Percentiles rank a stretch among this genome's conserved stretches.
Conservation (phyloP, 2,113 vertebrate species). For the Sturnira hondurensis region DNA sequence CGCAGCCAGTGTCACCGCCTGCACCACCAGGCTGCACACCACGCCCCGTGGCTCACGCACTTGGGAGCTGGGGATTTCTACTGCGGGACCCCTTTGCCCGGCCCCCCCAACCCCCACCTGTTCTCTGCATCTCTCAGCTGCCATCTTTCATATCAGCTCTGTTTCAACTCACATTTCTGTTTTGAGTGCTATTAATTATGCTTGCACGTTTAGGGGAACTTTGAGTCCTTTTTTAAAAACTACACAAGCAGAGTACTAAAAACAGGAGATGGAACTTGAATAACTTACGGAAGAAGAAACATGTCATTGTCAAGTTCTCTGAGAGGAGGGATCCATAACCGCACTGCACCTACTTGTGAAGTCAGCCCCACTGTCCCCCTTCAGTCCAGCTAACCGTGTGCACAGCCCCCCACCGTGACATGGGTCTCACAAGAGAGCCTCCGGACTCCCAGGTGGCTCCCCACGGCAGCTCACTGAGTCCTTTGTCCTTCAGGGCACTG, state of each 20-base stretch:
- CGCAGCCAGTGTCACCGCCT: not conserved
- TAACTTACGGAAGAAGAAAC: not conserved
- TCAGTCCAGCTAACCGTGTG: not conserved
- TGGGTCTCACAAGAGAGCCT: rapidly evolving
- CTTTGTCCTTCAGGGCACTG: not conserved
- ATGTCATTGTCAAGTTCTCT: not conserved
- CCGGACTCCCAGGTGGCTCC: not conserved
- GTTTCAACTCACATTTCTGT: not conserved
- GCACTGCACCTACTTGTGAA: not conserved
- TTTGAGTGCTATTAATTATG: not conserved
- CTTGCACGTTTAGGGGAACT: not conserved
- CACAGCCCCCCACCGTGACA: not conserved
- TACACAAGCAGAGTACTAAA: not conserved
- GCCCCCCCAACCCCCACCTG: not conserved
- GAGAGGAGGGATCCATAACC: not conserved
- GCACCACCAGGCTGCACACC: not conserved
- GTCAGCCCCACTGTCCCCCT: not conserved
- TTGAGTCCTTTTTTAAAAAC: slow-evolving; percentile 3
- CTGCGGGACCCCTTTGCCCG: not conserved
- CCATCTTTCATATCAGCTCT: not conserved
- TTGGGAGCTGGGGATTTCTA: not conserved
- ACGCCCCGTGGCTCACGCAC: not conserved
- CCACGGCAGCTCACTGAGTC: not conserved
- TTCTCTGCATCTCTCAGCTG: too few species aligned
- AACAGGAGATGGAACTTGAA: not conserved